Evolutionary conservation across 2,113 vertebrate genomes (phyloP).

Genomic region (Phalacrocorax aristotelis): DNA sequence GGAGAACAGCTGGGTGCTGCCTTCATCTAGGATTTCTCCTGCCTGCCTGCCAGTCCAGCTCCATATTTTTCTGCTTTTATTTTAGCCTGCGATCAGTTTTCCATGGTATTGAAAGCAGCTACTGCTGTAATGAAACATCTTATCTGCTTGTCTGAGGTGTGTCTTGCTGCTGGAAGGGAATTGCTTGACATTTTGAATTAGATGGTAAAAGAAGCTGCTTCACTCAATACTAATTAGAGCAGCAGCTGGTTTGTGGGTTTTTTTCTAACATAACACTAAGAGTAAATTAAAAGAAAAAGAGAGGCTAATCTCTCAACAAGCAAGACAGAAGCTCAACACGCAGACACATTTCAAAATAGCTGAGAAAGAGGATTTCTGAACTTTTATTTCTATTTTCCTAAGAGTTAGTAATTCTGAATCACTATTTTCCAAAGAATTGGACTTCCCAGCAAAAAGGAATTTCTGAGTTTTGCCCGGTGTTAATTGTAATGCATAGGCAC

Average conservation of each 20-base stretch:
- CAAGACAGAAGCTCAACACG: not conserved
- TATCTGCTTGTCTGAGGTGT: conserved; percentile 31
- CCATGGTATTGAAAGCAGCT: not conserved
- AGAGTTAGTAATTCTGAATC: not conserved
- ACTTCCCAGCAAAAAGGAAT: not conserved
- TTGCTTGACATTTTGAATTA: conserved; percentile 8
- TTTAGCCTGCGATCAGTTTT: not conserved
- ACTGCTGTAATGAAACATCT: conserved; percentile 20
- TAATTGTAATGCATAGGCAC: not conserved
- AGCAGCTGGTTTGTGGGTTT: conserved; percentile 3
- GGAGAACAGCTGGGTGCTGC: not conserved
- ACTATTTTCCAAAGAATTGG: not conserved
- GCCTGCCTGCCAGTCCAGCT: not conserved
- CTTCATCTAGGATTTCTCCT: not conserved
- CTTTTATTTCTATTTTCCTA: not conserved
- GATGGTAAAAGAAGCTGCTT: not conserved
- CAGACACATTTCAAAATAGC: not conserved
- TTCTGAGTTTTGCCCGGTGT: not conserved
- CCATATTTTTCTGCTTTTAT: not conserved
- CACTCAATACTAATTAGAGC: not conserved
- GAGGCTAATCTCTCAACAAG: not conserved
- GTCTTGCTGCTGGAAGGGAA: conserved; percentile 9
- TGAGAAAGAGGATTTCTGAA: not conserved
- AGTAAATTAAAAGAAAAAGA: not conserved
- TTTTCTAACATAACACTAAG: not conserved